Base-by-base conservation (phyloP, 2,113 vertebrate genomes). In the Neoarius graeffei region DNA sequence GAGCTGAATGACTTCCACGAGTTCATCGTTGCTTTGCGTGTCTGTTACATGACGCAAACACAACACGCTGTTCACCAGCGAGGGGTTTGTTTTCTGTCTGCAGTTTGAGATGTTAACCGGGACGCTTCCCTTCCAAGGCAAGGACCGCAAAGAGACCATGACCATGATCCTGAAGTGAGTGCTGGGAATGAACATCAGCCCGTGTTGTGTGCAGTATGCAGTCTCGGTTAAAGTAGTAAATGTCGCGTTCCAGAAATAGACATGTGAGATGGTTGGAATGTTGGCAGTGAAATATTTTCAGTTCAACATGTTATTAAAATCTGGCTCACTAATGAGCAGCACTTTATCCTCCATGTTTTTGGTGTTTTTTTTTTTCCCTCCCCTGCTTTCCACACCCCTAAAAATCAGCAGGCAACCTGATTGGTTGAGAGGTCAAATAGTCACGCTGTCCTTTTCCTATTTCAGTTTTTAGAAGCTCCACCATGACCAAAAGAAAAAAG, bases 61-160 rank as follows among this genome's bases (percentile, higher is more conserved):
- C 30, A n/a, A 20, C 30, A 14, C 25, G 6, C 19, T 77, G 2
- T n/a, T 80, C 52, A 74, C n/a, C 50, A 15, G 73, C 30, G 3
- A 23, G 56, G 20, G 66, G 20, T 66, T 84, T 73, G 25, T 48
- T 90, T 76, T 85, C 56, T 30, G 64, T 87, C 79, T 85, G n/a
- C 93, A 97, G 97, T 97, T 97, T 88, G 97, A 97, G 93, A 97
- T 97, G 97, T 92, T 97, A 88, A 97, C 97, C 0, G 97, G 97
- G 14, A 96, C 97, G 0, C 91, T 97, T 88, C 97, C 97, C 0
- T 97, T 97, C 93, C 97, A 97, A 90, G 97, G 97, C 57, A 97
- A 97, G 92, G 97, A 97, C 94, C 93, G 97, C 86, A 97, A 97
- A 93, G 97, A 97, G 87, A 97, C 97, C 25, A 97, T 97, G 97